Evolutionary conservation across 92 coral and sea anemone species (phyloP).

Genomic region (Diadumene lineata): DNA sequence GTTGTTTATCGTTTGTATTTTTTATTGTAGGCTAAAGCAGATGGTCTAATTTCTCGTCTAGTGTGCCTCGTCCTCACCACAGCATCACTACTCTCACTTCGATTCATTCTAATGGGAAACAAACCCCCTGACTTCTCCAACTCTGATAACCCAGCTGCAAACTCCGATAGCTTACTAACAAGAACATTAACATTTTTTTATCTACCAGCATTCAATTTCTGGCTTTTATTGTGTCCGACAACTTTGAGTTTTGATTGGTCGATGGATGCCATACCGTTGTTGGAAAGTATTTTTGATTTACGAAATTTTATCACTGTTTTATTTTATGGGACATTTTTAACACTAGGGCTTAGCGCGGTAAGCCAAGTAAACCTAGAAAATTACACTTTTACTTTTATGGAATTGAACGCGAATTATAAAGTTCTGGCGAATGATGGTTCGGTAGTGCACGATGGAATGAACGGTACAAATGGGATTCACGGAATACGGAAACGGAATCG

Average conservation of each 20-base stretch:
- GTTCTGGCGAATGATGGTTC: constrained; percentile 14
- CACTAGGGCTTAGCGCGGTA: constrained; percentile 49
- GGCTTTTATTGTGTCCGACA: constrained; percentile 92
- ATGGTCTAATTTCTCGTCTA: constrained; percentile 61
- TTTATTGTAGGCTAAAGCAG: constrained; percentile 55
- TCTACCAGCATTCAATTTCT: constrained; percentile 83
- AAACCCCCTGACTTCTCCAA: constrained; percentile 87
- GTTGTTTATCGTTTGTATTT: too few relatives aligned
- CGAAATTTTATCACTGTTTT: constrained; percentile 58
- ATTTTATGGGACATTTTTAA: constrained; percentile 57
- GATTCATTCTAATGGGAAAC: constrained; percentile 85
- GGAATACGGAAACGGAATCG: constrained; percentile 25
- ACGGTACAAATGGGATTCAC: constrained; percentile 9
- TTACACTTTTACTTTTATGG: constrained; percentile 1
- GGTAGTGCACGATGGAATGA: constrained; percentile 12
- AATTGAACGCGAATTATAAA: constrained; percentile 34
- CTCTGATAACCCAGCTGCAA: constrained; percentile 96
- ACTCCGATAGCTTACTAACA: constrained; percentile 65
- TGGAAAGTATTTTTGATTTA: constrained; percentile 65
- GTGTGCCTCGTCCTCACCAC: constrained; percentile 54
- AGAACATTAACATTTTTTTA: constrained; percentile 77
- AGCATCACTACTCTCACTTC: constrained; percentile 39
- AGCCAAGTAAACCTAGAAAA: constrained; percentile 36
- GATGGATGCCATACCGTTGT: constrained; percentile 84
- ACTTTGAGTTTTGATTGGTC: constrained; percentile 98